phyloP scores from a whole-genome alignment of 2,797 vertebrate genomes.

The Ctenosaura bakeri region DNA sequence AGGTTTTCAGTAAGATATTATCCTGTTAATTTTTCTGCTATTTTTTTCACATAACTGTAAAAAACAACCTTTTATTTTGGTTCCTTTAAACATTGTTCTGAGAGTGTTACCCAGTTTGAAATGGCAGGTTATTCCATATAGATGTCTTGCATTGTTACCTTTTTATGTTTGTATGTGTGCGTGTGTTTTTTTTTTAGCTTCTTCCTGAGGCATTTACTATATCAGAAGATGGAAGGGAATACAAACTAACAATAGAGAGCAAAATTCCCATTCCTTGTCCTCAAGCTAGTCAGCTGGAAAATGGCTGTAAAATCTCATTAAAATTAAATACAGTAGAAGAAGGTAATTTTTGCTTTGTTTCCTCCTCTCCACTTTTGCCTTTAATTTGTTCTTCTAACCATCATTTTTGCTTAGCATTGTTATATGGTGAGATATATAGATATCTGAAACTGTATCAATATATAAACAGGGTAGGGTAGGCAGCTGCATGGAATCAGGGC shows the following conservation, averaged over 20 bases:
- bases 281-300: constrained; percentile 69
- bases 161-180: not conserved
- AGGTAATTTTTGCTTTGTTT: constrained; percentile 78
- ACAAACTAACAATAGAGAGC: constrained; percentile 86
- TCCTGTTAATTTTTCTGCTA: not conserved
- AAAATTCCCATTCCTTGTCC: constrained; percentile 88
- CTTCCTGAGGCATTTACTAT: constrained; percentile 81
- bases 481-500: too few relatives aligned
- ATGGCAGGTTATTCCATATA: constrained; percentile 14
- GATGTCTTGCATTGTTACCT: constrained; percentile 39
- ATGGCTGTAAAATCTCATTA: constrained; percentile 85
- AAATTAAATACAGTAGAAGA: constrained; percentile 82
- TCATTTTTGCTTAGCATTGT: constrained; percentile 1
- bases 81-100: constrained; percentile 15
- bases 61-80: not conserved
- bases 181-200: constrained; percentile 78
- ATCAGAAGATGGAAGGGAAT: constrained; percentile 86
- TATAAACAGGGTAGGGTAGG: not conserved
- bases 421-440: not conserved
- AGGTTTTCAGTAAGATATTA: not conserved
- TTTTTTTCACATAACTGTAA: not conserved
- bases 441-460: not conserved
- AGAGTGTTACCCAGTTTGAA: constrained; percentile 9
- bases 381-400: constrained; percentile 36
- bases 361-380: constrained; percentile 20